Base-by-base conservation (phyloP, 2,113 vertebrate genomes). In the Theropithecus gelada region DNA sequence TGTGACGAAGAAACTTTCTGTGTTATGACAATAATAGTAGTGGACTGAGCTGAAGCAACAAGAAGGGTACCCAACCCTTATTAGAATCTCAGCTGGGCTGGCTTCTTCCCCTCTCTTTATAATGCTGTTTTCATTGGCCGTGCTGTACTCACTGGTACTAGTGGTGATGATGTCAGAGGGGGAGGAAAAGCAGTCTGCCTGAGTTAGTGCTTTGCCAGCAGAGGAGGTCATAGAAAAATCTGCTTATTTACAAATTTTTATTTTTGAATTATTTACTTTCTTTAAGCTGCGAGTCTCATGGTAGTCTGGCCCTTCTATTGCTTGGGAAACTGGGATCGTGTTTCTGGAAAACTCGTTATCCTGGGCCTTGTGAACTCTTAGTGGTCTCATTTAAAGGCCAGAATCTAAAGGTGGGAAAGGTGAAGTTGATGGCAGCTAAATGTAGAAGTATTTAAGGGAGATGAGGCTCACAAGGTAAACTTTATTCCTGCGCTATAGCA, bases 281-380 rank as follows among this genome's bases (percentile, higher is more conserved):
- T 94, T 93, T 59, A 88, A 88, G 73, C 66, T 82, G 38, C 79
- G 76, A 83, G 70, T 97, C n/a, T 96, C 90, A n/a, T 89, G 85
- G 78, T 89, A 78, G 82, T 93, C 79, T 91, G 93, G 86, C 45
- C 52, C 55, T 94, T 40, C 79, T 20, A 38, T 85, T 94, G 55
- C 84, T 95, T 95, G 38, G 86, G 89, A 94, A 84, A 90, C 66
- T 78, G 86, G 70, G 70, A 83, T 94, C 17, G 10, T 10, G 3
- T 96, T 96, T 94, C 96, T 97, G 96, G 96, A 89, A 95, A 98
- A 96, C 78, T 82, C 96, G 94, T 97, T 96, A 96, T 86, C 18
- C 70, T 96, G 84, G 84, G 82, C 40, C 81, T 91, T 97, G 88
- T 75, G 86, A 91, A 93, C 86, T 85, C 85, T 66, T 94, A 92